Evolutionary conservation across 2,113 vertebrate species (phyloP), one percentile per base, ranked within the genome.

Genomic region (Entelurus aequoreus): DNA sequence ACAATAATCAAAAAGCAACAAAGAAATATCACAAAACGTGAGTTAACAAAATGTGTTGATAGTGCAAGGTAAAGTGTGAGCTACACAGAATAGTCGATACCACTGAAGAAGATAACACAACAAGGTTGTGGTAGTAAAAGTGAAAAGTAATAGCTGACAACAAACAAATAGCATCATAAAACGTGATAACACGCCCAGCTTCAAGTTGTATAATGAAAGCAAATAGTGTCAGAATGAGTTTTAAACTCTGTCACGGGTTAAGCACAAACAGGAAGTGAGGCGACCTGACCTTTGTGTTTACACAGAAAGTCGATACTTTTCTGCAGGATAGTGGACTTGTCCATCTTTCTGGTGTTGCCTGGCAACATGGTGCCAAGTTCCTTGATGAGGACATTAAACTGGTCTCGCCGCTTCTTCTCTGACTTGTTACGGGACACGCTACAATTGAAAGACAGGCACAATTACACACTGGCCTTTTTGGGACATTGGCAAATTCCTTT

Each of bases 371-470:
- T 96, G 76, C 97, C 94, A 76, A 99, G 88, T 71, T 99, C 97
- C 87, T 99, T 99, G 91, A 99, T 98, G 85, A 99, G 96, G 47
- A 98, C 93, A 94, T 99, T 99, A 90, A 99, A 99, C 70, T 99
- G 97, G 91, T 99, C 97, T 89, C 97, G 90, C 58, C 97, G 92
- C 79, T 96, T 98, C 91, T 99, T 99, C 85, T 99, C 97, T 4
- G 97, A 99, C 83, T 97, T 98, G 86, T 99, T 99, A 80, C 97
- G 93, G 81, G 96, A 99, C 79, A 96, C 95, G 60, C 97, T 99
- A 19, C 8, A 48, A 65, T 44, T 10, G 9, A 14, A 68, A 76
- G 44, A 3, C 14, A 63, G 9, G 48, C 1, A n/a, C 19, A 37
- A 46, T 50, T 37, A 6, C 36, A 50, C 15, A 15, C 1, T 7